Percentiles rank a stretch among this genome's conserved stretches.
phyloP scores from a whole-genome alignment of 92 coral and sea anemone genomes.

The Phenganax subtilis region DNA sequence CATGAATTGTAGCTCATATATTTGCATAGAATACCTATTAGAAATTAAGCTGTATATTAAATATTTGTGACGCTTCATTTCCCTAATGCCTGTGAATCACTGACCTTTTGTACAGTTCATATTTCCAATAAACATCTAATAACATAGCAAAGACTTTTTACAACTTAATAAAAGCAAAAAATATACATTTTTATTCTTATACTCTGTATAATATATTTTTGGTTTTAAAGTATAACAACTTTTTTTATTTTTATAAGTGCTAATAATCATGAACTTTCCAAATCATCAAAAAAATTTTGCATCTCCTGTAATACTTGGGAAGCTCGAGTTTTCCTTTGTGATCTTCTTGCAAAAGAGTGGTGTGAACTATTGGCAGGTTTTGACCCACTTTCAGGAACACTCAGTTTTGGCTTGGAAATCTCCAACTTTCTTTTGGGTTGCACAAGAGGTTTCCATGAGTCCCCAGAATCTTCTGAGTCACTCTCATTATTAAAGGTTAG shows the following conservation, averaged over 20 bases:
- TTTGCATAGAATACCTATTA: neutral
- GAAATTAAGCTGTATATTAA: neutral
- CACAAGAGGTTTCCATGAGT: neutral
- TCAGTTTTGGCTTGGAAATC: neutral
- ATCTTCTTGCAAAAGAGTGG: neutral
- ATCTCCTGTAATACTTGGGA: neutral
- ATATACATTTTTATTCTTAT: too few relatives aligned
- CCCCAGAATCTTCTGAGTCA: neutral
- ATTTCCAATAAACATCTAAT: conserved; percentile 15
- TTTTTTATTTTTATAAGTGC: too few relatives aligned
- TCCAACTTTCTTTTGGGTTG: neutral
- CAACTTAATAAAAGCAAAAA: too few relatives aligned
- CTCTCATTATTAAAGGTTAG: neutral
- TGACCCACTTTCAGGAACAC: neutral
- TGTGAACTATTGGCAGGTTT: neutral
- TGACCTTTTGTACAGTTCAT: conserved; percentile 23
- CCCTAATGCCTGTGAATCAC: conserved; percentile 9
- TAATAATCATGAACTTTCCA: neutral
- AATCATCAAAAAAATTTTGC: neutral
- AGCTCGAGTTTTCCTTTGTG: neutral
- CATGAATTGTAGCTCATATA: too few relatives aligned
- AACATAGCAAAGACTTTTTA: too few relatives aligned
- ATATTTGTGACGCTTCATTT: neutral
- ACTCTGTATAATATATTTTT: too few relatives aligned
- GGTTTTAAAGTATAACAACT: too few relatives aligned